These are phyloP conservation scores for Martes martes DNA, from an alignment of 2,113 vertebrate genomes.

Conservation along the genomic window DNA sequence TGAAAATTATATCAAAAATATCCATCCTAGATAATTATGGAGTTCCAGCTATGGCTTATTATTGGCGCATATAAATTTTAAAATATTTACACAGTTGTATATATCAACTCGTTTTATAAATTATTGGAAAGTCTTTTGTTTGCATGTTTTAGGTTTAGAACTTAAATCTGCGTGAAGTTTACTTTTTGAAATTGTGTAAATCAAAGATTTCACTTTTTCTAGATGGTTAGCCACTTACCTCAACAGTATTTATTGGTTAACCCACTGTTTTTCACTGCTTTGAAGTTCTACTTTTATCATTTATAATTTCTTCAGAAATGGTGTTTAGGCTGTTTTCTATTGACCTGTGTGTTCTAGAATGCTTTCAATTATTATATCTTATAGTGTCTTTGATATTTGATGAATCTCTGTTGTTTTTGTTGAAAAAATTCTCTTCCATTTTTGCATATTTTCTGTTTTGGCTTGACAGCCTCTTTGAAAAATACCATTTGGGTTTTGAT, in stretches of 20 bases:
- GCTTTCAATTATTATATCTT: neutral
- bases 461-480: neutral
- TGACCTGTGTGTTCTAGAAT: neutral
- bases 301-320: neutral
- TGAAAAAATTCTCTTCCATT: neutral
- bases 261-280: neutral
- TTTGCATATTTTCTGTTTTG: neutral
- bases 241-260: neutral
- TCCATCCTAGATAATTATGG: neutral
- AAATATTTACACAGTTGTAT: neutral
- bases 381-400: neutral
- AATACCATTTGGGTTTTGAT: neutral
- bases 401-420: neutral
- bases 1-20: neutral
- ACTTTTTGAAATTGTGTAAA: constrained; percentile 20
- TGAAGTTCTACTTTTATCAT: neutral
- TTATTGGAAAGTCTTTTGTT: neutral
- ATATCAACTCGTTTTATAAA: neutral
- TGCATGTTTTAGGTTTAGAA: constrained; percentile 10
- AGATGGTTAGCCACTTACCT: neutral
- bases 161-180: neutral
- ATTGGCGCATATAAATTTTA: neutral
- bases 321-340: neutral
- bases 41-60: neutral
- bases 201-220: constrained; percentile 3